These are phyloP conservation scores for Zeuzera pyrina DNA, from an alignment of 2,888 invertebrate species.

Conservation along the genomic window DNA sequence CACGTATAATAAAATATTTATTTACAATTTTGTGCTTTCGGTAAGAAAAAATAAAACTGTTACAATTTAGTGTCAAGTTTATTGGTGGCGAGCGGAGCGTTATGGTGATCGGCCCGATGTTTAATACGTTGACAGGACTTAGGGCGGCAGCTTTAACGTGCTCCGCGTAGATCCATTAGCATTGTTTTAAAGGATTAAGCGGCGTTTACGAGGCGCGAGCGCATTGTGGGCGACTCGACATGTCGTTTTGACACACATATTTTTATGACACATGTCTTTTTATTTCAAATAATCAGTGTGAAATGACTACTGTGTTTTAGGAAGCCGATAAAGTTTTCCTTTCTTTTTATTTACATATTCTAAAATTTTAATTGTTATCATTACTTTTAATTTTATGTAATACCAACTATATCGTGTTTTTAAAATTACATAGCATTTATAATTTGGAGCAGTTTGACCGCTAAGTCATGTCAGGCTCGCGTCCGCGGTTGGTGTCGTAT, in stretches of 20 bases:
- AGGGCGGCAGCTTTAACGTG: constrained; percentile 52
- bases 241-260: constrained; percentile 56
- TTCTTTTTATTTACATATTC: constrained; percentile 19
- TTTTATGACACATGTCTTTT: constrained; percentile 64
- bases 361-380: constrained; percentile 10
- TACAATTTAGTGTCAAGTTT: constrained; percentile 68
- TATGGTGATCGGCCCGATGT: constrained; percentile 55
- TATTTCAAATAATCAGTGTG: constrained; percentile 51
- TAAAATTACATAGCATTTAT: constrained; percentile 25
- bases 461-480: constrained; percentile 32
- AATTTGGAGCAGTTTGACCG: constrained; percentile 38
- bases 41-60: constrained; percentile 53
- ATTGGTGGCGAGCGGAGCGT: constrained; percentile 65
- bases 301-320: constrained; percentile 56
- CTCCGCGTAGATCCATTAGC: constrained; percentile 70
- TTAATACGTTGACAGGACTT: constrained; percentile 61
- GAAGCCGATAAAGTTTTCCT: constrained; percentile 35
- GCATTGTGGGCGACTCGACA: constrained; percentile 33
- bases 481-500: constrained; percentile 49
- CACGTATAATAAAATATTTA: constrained; percentile 69
- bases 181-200: constrained; percentile 71
- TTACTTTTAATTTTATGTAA: constrained; percentile 4
- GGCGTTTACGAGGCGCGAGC: constrained; percentile 46
- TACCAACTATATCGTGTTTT: not conserved
- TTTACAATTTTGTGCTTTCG: constrained; percentile 60